phyloP scores from a whole-genome alignment of 1,140 invertebrate species.

The Oedothorax gibbosus region DNA sequence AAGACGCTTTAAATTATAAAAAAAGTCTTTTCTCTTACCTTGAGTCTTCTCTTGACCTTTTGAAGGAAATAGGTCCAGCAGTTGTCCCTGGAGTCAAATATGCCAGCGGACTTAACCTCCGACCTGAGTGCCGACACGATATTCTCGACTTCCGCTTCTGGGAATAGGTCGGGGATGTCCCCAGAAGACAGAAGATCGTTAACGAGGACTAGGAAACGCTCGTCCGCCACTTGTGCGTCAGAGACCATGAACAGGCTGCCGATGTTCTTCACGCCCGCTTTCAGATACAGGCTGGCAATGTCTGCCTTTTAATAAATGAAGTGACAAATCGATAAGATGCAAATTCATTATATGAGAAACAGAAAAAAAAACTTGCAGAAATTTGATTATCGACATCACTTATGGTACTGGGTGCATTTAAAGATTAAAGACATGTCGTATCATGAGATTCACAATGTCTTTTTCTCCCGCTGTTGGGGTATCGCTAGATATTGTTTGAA shows the following conservation, averaged over 20 bases:
- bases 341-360: no score
- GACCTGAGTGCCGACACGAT: conserved; percentile 89
- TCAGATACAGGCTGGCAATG: conserved; percentile 85
- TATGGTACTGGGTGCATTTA: no score
- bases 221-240: conserved; percentile 94
- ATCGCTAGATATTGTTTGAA: no score
- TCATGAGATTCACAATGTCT: no score
- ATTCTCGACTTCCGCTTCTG: conserved; percentile 96
- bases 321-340: not conserved
- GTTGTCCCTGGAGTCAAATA: conserved; percentile 90
- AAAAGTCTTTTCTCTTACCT: conserved; percentile 72
- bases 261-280: conserved; percentile 92
- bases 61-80: conserved; percentile 99
- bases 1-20: not conserved
- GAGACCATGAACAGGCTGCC: conserved; percentile 96
- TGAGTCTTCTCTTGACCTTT: conserved; percentile 87
- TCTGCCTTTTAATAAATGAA: conserved; percentile 75
- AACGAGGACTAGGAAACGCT: conserved; percentile 94
- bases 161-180: conserved; percentile 94
- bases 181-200: conserved; percentile 96
- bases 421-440: no score
- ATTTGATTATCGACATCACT: no score
- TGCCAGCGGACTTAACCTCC: conserved; percentile 85
- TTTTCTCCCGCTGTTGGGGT: no score
- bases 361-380: no score